Conservation (phyloP, 2,797 vertebrate genomes). For the Limnodromus scolopaceus region DNA sequence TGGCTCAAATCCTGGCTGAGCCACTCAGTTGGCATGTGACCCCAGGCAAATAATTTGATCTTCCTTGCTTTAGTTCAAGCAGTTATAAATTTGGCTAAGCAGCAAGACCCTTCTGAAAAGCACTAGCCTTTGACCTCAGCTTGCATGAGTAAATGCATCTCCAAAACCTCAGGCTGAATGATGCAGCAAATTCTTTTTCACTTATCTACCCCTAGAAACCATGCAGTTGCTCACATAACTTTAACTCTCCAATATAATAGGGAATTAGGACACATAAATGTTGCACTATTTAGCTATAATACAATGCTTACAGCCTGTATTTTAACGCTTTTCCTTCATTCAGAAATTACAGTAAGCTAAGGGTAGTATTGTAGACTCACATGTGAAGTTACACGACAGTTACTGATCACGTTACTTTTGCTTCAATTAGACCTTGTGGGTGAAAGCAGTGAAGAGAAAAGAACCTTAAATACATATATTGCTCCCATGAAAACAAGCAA, state of each 20-base stretch:
- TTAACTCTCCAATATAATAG: not conserved
- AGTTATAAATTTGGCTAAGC: slow-evolving; percentile 29
- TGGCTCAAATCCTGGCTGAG: slow-evolving; percentile 22
- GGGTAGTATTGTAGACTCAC: not conserved
- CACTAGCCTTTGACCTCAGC: not conserved
- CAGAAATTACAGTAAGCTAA: not conserved
- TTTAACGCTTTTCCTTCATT: not conserved
- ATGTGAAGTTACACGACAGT: not conserved
- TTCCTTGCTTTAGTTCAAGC: slow-evolving; percentile 12
- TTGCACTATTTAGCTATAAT: not conserved
- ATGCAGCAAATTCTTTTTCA: not conserved
- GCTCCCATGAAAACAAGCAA: not conserved
- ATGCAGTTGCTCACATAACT: not conserved
- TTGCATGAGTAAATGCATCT: not conserved
- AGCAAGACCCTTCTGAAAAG: slow-evolving; percentile 12
- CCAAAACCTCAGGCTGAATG: not conserved
- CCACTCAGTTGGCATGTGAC: not conserved
- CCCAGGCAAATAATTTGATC: not conserved
- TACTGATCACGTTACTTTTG: not conserved
- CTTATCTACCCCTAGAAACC: not conserved
- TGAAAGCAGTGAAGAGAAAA: not conserved
- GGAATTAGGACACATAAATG: not conserved
- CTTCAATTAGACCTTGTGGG: not conserved
- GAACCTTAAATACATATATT: not conserved
- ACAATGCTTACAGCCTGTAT: not conserved